Base-by-base conservation (phyloP, 2,113 vertebrate species). In the Xenopus borealis region DNA sequence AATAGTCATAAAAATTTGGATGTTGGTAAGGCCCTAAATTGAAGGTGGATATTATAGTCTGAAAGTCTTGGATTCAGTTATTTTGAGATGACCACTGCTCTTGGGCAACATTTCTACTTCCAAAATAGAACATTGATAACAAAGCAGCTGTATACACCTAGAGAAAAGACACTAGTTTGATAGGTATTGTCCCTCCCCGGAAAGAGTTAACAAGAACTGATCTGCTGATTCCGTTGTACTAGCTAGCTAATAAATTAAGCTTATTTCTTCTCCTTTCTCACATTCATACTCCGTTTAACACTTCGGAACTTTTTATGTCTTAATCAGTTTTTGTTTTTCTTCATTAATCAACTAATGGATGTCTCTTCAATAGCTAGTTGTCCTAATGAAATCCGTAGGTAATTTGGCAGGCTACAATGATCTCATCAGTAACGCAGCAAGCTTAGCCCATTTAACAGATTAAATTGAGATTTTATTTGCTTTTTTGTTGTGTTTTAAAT, bases 291-390 rank as follows among this genome's bases (percentile, higher is more conserved):
- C 71, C 78, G 72, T 68, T 13, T 82, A 78, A 85, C 89, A 84
- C 87, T 89, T 66, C 85, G 81, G 81, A 82, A 83, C 55, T 82
- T 78, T 77, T 79, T 82, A 62, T 84, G 79, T 88, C 82, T 84
- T 83, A 82, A 78, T 84, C 79, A 81, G 85, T 87, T 88, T 84
- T 88, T 87, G 85, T 85, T 88, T 90, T 89, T 88, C 89, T 89
- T 84, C 88, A 87, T 94, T 93, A 89, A 89, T 93, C 88, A 90
- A 71, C 85, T 89, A 91, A 91, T 87, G 86, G 81, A 63, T 84
- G 64, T 82, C 78, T 85, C 80, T 71, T 79, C 88, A 80, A 47
- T 83, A 84, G 70, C 80, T 82, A 72, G 82, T 83, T 78, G 71
- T 86, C 83, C 77, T 89, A 80, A 83, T 84, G 81, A 84, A 87